Percentiles rank a stretch among this genome's conserved stretches.
Evolutionary conservation across 1,140 invertebrate genomes (phyloP).

Genomic region (Drosophila orena): DNA sequence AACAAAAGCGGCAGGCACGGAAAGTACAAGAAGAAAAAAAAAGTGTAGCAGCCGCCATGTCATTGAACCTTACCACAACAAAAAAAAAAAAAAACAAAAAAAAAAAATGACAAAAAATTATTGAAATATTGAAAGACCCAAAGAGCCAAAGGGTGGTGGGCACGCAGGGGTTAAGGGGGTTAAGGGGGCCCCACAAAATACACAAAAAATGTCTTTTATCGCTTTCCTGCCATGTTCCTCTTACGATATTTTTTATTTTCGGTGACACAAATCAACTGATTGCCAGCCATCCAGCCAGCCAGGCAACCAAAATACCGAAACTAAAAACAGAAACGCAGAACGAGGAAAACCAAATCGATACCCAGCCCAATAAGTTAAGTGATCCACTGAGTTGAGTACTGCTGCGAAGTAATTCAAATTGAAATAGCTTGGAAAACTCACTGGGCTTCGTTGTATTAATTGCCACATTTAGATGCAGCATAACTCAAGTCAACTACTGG

Average conservation of each 20-base stretch:
- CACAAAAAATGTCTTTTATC: constrained; percentile 36
- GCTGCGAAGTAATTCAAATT: background rate
- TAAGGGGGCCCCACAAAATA: constrained; percentile 3
- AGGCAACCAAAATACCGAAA: constrained; percentile 26
- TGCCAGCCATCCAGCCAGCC: constrained; percentile 45
- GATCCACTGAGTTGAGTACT: constrained; percentile 7
- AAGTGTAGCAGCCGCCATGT: constrained; percentile 58
- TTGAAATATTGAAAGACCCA: constrained; percentile 65
- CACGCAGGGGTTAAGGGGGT: background rate
- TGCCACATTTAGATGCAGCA: no score
- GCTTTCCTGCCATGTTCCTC: constrained; percentile 26
- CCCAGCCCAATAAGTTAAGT: constrained; percentile 31
- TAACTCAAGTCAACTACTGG: no score
- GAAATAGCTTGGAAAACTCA: background rate
- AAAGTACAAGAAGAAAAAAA: constrained; percentile 23
- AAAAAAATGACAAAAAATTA: constrained; percentile 19
- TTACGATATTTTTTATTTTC: constrained; percentile 24
- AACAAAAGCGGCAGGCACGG: constrained; percentile 19
- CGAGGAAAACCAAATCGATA: constrained; percentile 28
- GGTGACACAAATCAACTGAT: constrained; percentile 59
- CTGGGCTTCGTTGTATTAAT: no score
- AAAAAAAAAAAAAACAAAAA: constrained; percentile 15
- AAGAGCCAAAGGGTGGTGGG: constrained; percentile 16
- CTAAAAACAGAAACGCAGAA: background rate
- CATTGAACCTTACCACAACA: constrained; percentile 63